Base-by-base conservation (phyloP, 2,797 vertebrate species). In the Acanthiza pusilla region DNA sequence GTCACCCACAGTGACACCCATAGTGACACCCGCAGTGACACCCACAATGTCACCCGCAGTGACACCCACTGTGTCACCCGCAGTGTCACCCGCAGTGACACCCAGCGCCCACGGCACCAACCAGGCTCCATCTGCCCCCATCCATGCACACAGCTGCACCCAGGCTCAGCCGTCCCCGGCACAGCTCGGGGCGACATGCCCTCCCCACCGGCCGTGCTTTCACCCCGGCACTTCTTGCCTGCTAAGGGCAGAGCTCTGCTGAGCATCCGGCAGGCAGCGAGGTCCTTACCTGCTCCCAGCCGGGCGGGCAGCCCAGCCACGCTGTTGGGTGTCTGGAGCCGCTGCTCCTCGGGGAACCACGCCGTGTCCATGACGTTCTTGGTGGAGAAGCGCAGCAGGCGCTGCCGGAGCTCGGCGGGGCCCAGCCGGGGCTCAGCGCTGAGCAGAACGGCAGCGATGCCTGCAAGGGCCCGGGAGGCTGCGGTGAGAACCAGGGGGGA, bases 361-460 rank as follows among this genome's bases (percentile, higher is more conserved):
- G 89, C 96, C 5, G 97, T 91, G 77, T 98, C 98, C 88, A 99
- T 97, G 9, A 91, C 80, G 2, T 97, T 95, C 90, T 98, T 98
- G 91, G 96, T 47, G 55, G 98, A 98, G 22, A 98, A 97, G 87
- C 50, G 96, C 79, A 99, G 96, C 85, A 99, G 97, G 50, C 48
- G 94, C 75, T 99, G 99, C 60, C 98, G 98, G 62, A 99, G 94
- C 86, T 98, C 98, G 0, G 98, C 90, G 7, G 97, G 97, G 8
- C 98, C 98, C 57, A 98, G 89, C 25, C 81, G 96, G 12, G 98
- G 98, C 81, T 88, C 91, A 0, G 97, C 94, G 0, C 98, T 98
- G 84, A 99, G 97, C 89, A 99, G 96, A 97, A 98, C 97, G 17
- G 98, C 98, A 5, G 97, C 94, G 9, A 99, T 96, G 89, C 99